A percentile compares a stretch with the other conserved stretches of the same genome.
Evolutionary conservation across 2,797 vertebrate species (phyloP).

Genomic region (Sylvia borin): DNA sequence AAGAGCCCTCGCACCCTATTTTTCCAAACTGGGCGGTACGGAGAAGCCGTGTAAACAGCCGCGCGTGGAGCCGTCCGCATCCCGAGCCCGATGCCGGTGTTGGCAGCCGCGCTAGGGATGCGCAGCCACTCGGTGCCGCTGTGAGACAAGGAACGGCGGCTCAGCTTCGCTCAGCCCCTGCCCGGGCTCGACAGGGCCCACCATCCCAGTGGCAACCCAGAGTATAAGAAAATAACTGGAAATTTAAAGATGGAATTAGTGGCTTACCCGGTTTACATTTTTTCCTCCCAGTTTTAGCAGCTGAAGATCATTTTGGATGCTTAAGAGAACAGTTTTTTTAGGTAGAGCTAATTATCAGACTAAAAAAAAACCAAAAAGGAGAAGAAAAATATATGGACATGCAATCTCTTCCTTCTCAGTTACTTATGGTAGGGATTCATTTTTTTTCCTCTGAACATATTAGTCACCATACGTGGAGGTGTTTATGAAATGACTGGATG

Average conservation of each 20-base stretch:
- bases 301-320: fast-evolving
- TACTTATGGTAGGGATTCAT: neutral
- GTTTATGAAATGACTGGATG: neutral
- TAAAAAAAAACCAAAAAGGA: too few species aligned
- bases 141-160: neutral
- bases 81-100: too few species aligned
- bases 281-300: neutral
- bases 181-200: fast-evolving
- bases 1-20: fast-evolving
- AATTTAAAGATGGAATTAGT: neutral
- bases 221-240: fast-evolving
- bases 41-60: neutral
- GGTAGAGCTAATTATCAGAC: too few species aligned
- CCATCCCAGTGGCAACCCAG: neutral
- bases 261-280: neutral
- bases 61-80: fast-evolving
- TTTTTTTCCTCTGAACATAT: neutral
- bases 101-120: neutral
- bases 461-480: neutral
- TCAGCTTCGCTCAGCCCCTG: neutral
- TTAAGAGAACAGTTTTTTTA: neutral
- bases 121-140: slow-evolving; percentile 53
- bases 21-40: neutral
- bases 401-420: neutral
- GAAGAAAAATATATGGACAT: fast-evolving